Evolutionary conservation across 2,797 vertebrate genomes (phyloP).

Genomic region (Chiroxiphia lanceolata): DNA sequence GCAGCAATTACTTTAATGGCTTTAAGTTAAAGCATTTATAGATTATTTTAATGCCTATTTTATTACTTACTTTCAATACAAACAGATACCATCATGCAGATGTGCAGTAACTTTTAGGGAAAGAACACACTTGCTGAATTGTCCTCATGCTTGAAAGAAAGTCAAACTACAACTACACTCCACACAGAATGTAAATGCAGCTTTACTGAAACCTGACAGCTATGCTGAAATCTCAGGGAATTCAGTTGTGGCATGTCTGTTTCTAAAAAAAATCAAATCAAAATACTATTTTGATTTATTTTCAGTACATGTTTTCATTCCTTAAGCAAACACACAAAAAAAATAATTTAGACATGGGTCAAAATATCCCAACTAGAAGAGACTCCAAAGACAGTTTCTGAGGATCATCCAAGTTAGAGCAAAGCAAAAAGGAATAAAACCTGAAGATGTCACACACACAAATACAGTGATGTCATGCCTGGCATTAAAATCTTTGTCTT

Average conservation of each 20-base stretch:
- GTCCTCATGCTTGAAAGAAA: neutral
- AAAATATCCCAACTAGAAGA: neutral
- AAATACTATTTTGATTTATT: neutral
- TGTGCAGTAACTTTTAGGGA: neutral
- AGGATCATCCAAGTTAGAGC: neutral
- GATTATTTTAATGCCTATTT: neutral
- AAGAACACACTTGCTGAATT: neutral
- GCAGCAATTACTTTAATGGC: neutral
- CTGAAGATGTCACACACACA: neutral
- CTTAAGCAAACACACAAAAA: neutral
- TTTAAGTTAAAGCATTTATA: neutral
- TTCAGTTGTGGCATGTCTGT: neutral
- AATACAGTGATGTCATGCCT: constrained; percentile 42
- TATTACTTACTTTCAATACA: neutral
- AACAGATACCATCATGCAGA: neutral
- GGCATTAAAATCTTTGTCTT: constrained; percentile 29
- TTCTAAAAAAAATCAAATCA: neutral
- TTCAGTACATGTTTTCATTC: neutral
- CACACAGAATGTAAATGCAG: neutral
- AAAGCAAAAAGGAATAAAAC: neutral
- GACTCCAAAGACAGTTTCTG: neutral
- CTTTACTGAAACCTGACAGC: neutral
- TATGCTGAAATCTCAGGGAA: neutral
- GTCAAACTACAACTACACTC: neutral
- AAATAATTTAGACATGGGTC: neutral